Evolutionary conservation across 2,797 vertebrate genomes (phyloP), one percentile per base, ranked within the genome.

Genomic region (Poecilia velifera): DNA sequence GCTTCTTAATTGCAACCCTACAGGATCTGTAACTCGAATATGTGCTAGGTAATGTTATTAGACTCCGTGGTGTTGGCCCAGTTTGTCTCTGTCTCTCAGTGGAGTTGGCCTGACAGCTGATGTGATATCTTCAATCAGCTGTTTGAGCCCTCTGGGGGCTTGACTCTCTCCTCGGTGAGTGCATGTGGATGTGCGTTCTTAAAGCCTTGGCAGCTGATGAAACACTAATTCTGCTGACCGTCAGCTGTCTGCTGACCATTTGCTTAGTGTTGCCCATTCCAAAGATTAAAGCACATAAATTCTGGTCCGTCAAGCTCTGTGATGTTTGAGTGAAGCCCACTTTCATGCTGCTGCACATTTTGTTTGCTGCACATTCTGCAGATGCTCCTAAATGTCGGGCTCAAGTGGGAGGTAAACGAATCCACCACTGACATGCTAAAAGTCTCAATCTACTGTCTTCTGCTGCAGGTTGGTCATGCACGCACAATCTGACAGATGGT

Each of bases 161-260:
- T 77, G 79, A 81, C 87, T 86, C 90, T 84, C 84, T 78, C 73
- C 62, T 73, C 43, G 79, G 75, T 76, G 72, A 7, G 57, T 73
- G 73, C 53, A 74, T 82, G 74, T 77, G 78, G 72, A 25, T 72
- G 68, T 70, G 41, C 66, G 64, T 88, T 62, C 70, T 86, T 45
- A 87, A 86, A 84, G 62, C 86, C 66, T 77, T 75, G 75, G 77
- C 93, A 93, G 94, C 92, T 94, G 93, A 94, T 93, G 90, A 93
- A 92, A 93, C 91, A 85, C 77, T 79, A 82, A 90, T 90, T 90
- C 73, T 86, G 91, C 92, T 89, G 91, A 93, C 84, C 34, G 1
- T 87, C 49, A 74, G 76, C 86, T 84, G 88, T 78, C 85, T 86
- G 81, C 88, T 85, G 87, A 85, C 91, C 89, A 90, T 89, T 92